These are phyloP conservation scores for Chirona hameri DNA, from an alignment of 2,888 invertebrate genomes.

Conservation along the genomic window DNA sequence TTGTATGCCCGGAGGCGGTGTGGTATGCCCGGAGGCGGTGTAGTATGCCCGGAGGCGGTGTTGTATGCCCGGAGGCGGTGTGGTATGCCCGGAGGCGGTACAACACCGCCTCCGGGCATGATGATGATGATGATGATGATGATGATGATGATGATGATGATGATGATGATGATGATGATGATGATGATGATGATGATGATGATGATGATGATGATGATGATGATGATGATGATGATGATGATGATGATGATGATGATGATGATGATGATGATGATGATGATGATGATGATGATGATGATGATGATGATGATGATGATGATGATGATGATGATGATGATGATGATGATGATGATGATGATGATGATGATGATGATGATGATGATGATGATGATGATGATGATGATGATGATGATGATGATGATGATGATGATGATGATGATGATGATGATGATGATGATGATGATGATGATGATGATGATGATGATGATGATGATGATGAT, in stretches of 20 bases:
- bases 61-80: too few species aligned
- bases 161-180: constrained; percentile 22
- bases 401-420: constrained; percentile 22
- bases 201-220: constrained; percentile 22
- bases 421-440: constrained; percentile 22
- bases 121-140: constrained; percentile 22
- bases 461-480: constrained; percentile 22
- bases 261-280: constrained; percentile 22
- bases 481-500: constrained; percentile 22
- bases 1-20: too few species aligned
- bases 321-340: constrained; percentile 22
- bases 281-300: constrained; percentile 22
- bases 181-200: constrained; percentile 22
- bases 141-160: constrained; percentile 22
- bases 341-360: constrained; percentile 22
- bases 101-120: too few species aligned
- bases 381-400: constrained; percentile 22
- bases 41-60: too few species aligned
- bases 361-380: constrained; percentile 22
- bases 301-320: constrained; percentile 22
- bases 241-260: constrained; percentile 22
- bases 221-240: constrained; percentile 22
- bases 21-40: too few species aligned
- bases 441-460: constrained; percentile 22
- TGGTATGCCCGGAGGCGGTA: too few species aligned